Conservation (phyloP, 2,888 invertebrate species). For the Tetramorium bicarinatum region DNA sequence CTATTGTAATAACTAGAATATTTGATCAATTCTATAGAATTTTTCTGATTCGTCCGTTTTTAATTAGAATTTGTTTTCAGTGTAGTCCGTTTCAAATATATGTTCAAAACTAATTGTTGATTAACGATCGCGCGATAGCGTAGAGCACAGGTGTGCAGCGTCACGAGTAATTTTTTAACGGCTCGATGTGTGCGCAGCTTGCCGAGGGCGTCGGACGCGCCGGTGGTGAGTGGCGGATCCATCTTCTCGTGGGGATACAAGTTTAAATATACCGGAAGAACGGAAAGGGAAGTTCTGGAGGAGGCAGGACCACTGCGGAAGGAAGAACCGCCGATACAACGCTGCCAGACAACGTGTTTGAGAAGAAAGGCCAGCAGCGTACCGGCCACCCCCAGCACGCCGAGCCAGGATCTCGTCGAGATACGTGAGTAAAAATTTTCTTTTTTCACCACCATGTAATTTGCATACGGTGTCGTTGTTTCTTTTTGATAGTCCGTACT, state of each 20-base stretch:
- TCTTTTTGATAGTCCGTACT: not conserved
- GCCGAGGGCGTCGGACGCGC: constrained; percentile 95
- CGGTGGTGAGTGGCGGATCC: constrained; percentile 95
- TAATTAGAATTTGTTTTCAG: no score
- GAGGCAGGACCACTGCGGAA: constrained; percentile 89
- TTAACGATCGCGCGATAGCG: not conserved
- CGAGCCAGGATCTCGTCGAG: constrained; percentile 90
- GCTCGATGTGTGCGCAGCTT: constrained; percentile 88
- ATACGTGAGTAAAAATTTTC: constrained; percentile 86
- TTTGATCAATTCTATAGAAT: no score
- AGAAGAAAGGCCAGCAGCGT: constrained; percentile 94
- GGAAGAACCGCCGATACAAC: constrained; percentile 88
- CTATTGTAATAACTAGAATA: no score
- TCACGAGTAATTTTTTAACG: not conserved
- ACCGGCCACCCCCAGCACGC: constrained; percentile 95
- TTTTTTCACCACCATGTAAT: constrained; percentile 32
- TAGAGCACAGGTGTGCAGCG: no score
- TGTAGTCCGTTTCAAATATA: not conserved
- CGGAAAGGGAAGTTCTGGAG: constrained; percentile 96
- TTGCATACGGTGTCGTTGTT: not conserved
- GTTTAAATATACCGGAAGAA: constrained; percentile 96
- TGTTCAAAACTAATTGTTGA: not conserved
- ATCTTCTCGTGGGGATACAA: constrained; percentile 98
- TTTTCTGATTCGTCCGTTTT: no score
- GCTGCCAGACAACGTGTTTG: constrained; percentile 89